Percentiles rank a stretch among this genome's conserved stretches.
Evolutionary conservation across 2,888 invertebrate species (phyloP).

Genomic region (Lumbricus terrestris): DNA sequence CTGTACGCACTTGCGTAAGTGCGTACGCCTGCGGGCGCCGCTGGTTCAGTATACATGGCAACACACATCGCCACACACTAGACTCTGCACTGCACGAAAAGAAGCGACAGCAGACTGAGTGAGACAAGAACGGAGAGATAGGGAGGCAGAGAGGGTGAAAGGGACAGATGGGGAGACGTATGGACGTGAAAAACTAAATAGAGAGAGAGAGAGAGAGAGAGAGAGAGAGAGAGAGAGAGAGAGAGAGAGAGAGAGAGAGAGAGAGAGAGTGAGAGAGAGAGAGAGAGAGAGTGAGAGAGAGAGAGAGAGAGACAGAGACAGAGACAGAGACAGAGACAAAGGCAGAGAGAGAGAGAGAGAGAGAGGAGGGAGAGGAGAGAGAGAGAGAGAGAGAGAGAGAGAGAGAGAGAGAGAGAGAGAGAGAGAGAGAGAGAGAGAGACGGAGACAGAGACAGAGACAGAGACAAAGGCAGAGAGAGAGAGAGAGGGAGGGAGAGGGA

Average conservation of each 20-base stretch:
- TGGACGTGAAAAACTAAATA: too few relatives aligned
- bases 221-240: not conserved
- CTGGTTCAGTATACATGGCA: too few relatives aligned
- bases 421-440: not conserved
- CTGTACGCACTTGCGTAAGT: too few relatives aligned
- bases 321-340: not conserved
- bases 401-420: too few relatives aligned
- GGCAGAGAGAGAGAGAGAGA: not conserved
- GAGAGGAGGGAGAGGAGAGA: not conserved
- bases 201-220: not conserved
- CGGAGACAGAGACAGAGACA: not conserved
- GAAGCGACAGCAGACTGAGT: not conserved
- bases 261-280: too few relatives aligned
- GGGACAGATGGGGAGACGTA: not conserved
- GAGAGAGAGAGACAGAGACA: not conserved
- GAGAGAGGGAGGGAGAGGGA: not conserved
- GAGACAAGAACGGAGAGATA: not conserved
- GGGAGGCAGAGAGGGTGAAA: not conserved
- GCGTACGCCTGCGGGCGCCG: too few relatives aligned
- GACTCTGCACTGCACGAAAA: not conserved
- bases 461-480: too few relatives aligned
- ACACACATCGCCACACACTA: not conserved
- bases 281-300: too few relatives aligned
- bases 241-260: not conserved
- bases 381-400: not conserved